Percentiles rank a stretch among this genome's conserved stretches.
Evolutionary conservation across 2,797 vertebrate species (phyloP).

Genomic region (Salarias fasciatus): DNA sequence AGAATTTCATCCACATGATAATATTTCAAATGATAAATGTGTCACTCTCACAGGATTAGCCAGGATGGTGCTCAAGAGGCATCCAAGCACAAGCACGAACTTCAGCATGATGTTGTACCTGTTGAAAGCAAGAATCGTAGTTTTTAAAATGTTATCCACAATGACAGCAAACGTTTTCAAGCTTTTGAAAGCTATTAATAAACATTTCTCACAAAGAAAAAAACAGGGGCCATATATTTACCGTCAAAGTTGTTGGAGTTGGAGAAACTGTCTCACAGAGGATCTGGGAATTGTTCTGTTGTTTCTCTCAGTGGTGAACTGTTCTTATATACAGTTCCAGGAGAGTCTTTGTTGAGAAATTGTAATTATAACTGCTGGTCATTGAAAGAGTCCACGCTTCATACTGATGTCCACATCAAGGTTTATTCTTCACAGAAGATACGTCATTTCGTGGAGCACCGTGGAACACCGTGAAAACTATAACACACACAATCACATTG

Average conservation of each 20-base stretch:
- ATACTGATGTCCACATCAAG: no score
- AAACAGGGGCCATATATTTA: neutral
- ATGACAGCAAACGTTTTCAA: no score
- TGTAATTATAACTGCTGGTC: no score
- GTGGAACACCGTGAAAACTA: no score
- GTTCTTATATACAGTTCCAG: slow-evolving; percentile 1
- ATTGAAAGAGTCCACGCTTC: no score
- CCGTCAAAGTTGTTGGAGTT: neutral
- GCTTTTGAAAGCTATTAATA: no score
- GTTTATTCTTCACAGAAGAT: no score
- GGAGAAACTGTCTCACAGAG: neutral
- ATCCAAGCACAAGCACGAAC: slow-evolving; percentile 9
- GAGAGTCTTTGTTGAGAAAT: neutral
- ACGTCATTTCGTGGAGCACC: no score
- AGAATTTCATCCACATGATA: no score
- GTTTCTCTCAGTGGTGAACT: neutral
- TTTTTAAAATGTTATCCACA: no score
- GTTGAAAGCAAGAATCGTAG: neutral
- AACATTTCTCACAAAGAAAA: neutral
- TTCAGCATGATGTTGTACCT: slow-evolving; percentile 28
- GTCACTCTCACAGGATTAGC: slow-evolving; percentile 15
- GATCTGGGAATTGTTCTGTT: neutral
- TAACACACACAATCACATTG: no score
- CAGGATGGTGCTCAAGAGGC: slow-evolving; percentile 17
- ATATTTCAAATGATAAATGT: no score